These are phyloP conservation scores for Thymallus thymallus DNA, from an alignment of 2,113 vertebrate genomes.

Conservation along the genomic window DNA sequence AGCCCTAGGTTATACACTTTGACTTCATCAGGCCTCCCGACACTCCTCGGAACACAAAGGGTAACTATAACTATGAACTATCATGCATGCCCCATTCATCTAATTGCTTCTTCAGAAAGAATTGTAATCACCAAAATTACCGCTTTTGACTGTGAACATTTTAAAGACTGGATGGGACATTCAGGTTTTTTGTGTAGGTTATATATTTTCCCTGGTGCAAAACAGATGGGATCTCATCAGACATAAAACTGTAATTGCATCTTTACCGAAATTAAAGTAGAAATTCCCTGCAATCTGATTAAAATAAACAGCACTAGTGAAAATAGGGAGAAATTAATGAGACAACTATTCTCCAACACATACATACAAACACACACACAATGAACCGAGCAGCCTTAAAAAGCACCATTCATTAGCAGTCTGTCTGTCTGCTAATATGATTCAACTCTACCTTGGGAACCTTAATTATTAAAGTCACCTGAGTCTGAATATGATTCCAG, in stretches of 20 bases:
- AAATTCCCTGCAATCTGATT: constrained; percentile 1
- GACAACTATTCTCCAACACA: not conserved
- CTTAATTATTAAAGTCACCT: not conserved
- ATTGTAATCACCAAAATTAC: not conserved
- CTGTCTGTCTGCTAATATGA: too few relatives aligned
- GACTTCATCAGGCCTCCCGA: too few relatives aligned
- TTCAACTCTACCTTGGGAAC: not conserved
- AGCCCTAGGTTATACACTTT: too few relatives aligned
- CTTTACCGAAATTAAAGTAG: not conserved
- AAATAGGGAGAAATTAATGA: not conserved
- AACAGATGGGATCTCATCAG: not conserved
- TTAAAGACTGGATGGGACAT: not conserved
- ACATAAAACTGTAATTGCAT: not conserved
- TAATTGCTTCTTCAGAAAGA: not conserved
- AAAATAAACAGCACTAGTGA: not conserved
- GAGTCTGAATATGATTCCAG: not conserved
- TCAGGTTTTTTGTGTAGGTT: not conserved
- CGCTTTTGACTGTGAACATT: not conserved
- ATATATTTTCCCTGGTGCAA: not conserved
- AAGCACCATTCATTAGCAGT: not conserved
- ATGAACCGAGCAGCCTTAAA: not conserved
- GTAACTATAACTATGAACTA: not conserved
- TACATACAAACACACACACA: not conserved
- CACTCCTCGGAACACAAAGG: too few relatives aligned
- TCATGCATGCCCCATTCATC: not conserved